phyloP scores from a whole-genome alignment of 2,797 vertebrate species.

The Sternotherus odoratus region DNA sequence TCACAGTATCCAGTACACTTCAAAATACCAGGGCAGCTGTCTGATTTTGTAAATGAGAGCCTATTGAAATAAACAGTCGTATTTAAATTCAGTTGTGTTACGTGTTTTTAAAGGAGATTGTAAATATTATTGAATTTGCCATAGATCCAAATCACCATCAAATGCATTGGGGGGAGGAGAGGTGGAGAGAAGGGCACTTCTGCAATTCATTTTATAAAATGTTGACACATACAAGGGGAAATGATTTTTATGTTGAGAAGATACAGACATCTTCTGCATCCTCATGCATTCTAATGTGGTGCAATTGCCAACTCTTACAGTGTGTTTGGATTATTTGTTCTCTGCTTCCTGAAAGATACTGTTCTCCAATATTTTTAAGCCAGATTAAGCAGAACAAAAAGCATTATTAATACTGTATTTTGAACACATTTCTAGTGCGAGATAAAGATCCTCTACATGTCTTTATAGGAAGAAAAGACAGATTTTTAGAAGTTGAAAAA shows the following conservation, averaged over 20 bases:
- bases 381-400: background rate
- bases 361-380: background rate
- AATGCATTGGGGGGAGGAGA: background rate
- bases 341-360: background rate
- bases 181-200: background rate
- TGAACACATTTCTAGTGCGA: background rate
- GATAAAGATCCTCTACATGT: background rate
- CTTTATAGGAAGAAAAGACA: background rate
- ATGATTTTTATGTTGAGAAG: constrained; percentile 3
- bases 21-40: background rate
- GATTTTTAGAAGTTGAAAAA: background rate
- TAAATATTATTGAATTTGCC: constrained; percentile 48
- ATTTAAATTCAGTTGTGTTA: constrained; percentile 2
- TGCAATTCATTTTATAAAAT: constrained; percentile 43
- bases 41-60: background rate
- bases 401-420: background rate
- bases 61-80: constrained; percentile 23
- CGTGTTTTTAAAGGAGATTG: constrained; percentile 15
- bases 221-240: background rate
- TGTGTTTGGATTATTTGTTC: background rate
- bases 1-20: background rate
- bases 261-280: background rate
- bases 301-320: background rate
- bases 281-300: background rate
- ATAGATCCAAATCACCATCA: constrained; percentile 26